phyloP scores from a whole-genome alignment of 2,797 vertebrate species.

The Phylloscopus collybita region DNA sequence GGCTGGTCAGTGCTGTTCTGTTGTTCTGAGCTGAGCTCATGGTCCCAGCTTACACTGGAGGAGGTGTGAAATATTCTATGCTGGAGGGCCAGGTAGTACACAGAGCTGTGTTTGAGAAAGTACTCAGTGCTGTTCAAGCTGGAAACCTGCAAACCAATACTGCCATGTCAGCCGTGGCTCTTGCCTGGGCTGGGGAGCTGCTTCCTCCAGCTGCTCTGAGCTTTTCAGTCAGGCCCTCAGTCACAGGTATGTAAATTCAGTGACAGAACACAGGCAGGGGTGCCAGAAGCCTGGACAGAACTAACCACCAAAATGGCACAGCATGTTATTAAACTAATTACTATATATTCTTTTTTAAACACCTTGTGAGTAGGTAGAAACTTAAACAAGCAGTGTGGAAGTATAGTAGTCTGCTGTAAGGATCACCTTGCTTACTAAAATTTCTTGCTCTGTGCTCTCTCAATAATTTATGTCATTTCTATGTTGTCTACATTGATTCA shows the following conservation, averaged over 20 bases:
- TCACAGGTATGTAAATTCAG: fast-evolving
- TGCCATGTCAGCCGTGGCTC: neutral
- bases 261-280: neutral
- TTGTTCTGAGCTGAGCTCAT: neutral
- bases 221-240: neutral
- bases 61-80: neutral
- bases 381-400: neutral
- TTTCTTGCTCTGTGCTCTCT: neutral
- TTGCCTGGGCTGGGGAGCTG: neutral
- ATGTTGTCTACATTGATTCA: neutral
- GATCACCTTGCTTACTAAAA: neutral
- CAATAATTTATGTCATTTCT: neutral
- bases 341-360: neutral
- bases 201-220: neutral
- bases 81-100: neutral
- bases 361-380: neutral
- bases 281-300: neutral
- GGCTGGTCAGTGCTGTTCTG: neutral
- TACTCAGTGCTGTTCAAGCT: neutral
- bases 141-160: neutral
- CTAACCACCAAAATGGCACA: neutral
- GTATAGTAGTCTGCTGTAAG: neutral
- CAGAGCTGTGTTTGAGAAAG: neutral
- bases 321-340: neutral
- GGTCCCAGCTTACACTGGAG: fast-evolving